Evolutionary conservation across 64 coral and sea anemone species (phyloP).

Genomic region (Stichodactyla mertensii): DNA sequence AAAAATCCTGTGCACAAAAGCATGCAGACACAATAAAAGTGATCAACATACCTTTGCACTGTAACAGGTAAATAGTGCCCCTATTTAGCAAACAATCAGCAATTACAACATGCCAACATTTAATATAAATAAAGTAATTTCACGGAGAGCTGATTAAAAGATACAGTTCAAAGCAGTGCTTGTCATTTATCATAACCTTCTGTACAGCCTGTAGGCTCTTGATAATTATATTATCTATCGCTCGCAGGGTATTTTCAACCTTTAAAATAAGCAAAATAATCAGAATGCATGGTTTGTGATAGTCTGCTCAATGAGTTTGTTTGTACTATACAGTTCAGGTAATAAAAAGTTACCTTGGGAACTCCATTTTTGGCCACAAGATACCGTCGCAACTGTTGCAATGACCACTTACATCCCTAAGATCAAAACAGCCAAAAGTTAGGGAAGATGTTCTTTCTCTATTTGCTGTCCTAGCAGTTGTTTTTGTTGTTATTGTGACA

Average conservation of each 20-base stretch:
- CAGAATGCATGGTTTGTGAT: neutral
- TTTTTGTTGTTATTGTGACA: no score
- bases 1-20: no score
- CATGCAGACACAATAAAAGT: no score
- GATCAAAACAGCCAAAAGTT: neutral
- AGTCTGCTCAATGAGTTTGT: neutral
- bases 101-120: no score
- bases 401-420: conserved; percentile 97
- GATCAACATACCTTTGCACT: no score
- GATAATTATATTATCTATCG: conserved; percentile 91
- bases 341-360: neutral
- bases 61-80: no score
- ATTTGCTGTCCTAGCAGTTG: no score
- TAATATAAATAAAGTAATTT: no score
- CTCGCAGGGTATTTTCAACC: conserved; percentile 68
- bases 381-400: conserved; percentile 81
- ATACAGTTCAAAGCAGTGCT: conserved; percentile 99
- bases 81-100: no score
- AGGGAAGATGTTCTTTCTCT: no score
- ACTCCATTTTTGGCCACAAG: conserved; percentile 70
- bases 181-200: conserved; percentile 98
- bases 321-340: no score
- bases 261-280: conserved; percentile 1
- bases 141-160: conserved; percentile 21
- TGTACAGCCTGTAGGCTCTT: conserved; percentile 97